Evolutionary conservation across 2,113 vertebrate genomes (phyloP), one percentile per base, ranked within the genome.

Genomic region (Vulpes ferrilata): DNA sequence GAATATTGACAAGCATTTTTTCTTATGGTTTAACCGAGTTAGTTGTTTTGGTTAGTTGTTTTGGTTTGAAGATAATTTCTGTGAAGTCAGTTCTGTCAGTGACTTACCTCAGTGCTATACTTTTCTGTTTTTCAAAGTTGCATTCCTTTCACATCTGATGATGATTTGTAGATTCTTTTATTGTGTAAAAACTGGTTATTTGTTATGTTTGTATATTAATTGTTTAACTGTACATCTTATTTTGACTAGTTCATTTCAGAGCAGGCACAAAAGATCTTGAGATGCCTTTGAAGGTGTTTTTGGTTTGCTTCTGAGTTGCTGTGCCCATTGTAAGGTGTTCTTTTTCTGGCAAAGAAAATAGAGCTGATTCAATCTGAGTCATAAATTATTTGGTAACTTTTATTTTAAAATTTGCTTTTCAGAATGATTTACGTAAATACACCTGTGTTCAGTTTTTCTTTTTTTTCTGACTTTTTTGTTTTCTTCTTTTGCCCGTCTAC

Each of bases 271-370:
- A 71, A 90, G 43, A 76, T 92, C 32, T 73, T 67, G 19, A 71
- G 27, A 35, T 48, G n/a, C 20, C 38, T 91, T n/a, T 48, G 11
- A 51, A 82, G 48, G 17, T 62, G 11, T 51, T 92, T 69, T 67
- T 94, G 69, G 27, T 69, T 76, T 69, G 43, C 48, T 95, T 0
- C 12, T 82, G 25, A 93, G 57, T 43, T 78, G 55, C 8, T 82
- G 64, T 53, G 8, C 11, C 20, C 48, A 9, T 71, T 86, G 35
- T 92, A 88, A 74, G 38, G 4, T 48, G 3, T 69, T 62, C 6
- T 53, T 88, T 96, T 64, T 43, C 59, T 93, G 11, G n/a, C 53
- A 71, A 94, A 69, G 48, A 64, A 74, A 73, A 51, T n/a, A 73
- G 35, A 80, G 35, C 25, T 85, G 38, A 12, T 84, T 86, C 1